Percentiles rank a stretch among this genome's conserved stretches.
Evolutionary conservation across 2,797 vertebrate species (phyloP).

Genomic region (Poecilia gillii): DNA sequence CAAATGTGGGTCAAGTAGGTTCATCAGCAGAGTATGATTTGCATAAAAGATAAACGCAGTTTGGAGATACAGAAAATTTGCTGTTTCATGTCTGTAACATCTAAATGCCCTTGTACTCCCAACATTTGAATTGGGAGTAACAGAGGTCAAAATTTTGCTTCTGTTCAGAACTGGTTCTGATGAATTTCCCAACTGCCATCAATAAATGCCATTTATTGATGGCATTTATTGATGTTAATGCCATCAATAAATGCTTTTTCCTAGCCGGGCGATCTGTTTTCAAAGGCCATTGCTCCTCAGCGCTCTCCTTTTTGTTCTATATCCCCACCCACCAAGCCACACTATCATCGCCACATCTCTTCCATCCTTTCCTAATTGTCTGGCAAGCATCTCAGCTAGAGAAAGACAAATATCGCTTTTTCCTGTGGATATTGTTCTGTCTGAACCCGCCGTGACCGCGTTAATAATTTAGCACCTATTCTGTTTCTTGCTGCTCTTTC

Average conservation of each 20-base stretch:
- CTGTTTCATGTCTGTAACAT: constrained; percentile 4
- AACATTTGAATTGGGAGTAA: constrained; percentile 3
- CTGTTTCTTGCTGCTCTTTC: constrained; percentile 23
- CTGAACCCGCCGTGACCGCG: constrained; percentile 44
- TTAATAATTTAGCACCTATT: constrained; percentile 72
- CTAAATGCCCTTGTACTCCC: constrained; percentile 10
- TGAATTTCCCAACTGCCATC: constrained; percentile 15
- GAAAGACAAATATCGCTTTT: constrained; percentile 72
- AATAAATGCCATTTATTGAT: constrained; percentile 51
- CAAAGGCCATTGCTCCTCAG: constrained; percentile 64
- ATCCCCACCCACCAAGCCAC: constrained; percentile 7
- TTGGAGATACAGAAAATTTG: not conserved
- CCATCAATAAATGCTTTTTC: constrained; percentile 62
- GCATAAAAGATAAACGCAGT: constrained; percentile 17
- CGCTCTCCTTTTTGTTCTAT: constrained; percentile 46
- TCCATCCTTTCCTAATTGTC: constrained; percentile 64
- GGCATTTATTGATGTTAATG: not conserved
- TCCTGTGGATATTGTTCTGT: constrained; percentile 70
- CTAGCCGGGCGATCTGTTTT: constrained; percentile 30
- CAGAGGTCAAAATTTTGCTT: constrained; percentile 21
- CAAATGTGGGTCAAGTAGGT: constrained; percentile 23
- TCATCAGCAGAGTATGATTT: not conserved
- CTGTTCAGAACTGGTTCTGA: constrained; percentile 1
- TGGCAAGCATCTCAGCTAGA: constrained; percentile 69
- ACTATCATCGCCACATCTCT: constrained; percentile 12